These are phyloP conservation scores for Scaptomyza montana DNA, from an alignment of 1,140 invertebrate species.

Conservation along the genomic window DNA sequence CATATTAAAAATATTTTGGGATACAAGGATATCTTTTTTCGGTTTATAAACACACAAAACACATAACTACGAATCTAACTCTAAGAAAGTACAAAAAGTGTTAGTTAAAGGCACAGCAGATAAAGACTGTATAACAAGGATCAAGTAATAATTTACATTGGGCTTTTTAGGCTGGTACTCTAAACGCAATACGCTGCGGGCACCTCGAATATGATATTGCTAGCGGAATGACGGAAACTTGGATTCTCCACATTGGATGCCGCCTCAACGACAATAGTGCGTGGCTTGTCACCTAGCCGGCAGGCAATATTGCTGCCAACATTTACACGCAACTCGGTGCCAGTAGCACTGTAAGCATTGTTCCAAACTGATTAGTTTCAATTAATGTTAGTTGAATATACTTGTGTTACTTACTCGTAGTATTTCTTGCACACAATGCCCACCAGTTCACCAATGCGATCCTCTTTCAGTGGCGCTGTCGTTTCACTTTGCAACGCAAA, in stretches of 20 bases:
- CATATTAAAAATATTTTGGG: not conserved
- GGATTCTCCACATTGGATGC: conserved; percentile 74
- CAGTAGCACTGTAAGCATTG: conserved; percentile 50
- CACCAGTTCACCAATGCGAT: conserved; percentile 94
- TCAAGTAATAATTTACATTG: conserved; percentile 59
- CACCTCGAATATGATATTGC: conserved; percentile 81
- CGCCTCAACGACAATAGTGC: conserved; percentile 73
- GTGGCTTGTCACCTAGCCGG: conserved; percentile 69
- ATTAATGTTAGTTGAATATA: not conserved
- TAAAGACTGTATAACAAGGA: conserved; percentile 36
- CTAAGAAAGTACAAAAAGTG: conserved; percentile 1
- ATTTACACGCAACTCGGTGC: conserved; percentile 76
- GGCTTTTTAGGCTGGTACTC: not conserved
- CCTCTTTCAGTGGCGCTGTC: conserved; percentile 85
- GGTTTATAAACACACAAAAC: not conserved
- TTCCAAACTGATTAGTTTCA: not conserved
- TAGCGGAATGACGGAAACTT: conserved; percentile 67
- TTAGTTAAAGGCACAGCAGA: conserved; percentile 55
- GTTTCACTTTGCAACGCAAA: conserved; percentile 86
- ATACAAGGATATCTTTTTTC: not conserved
- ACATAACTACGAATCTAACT: not conserved
- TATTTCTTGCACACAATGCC: conserved; percentile 91
- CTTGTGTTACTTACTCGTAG: conserved; percentile 87
- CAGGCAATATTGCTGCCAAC: conserved; percentile 74
- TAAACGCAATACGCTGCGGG: conserved; percentile 77